These are phyloP conservation scores for Sylvia atricapilla DNA, from an alignment of 2,113 vertebrate genomes.

Conservation along the genomic window DNA sequence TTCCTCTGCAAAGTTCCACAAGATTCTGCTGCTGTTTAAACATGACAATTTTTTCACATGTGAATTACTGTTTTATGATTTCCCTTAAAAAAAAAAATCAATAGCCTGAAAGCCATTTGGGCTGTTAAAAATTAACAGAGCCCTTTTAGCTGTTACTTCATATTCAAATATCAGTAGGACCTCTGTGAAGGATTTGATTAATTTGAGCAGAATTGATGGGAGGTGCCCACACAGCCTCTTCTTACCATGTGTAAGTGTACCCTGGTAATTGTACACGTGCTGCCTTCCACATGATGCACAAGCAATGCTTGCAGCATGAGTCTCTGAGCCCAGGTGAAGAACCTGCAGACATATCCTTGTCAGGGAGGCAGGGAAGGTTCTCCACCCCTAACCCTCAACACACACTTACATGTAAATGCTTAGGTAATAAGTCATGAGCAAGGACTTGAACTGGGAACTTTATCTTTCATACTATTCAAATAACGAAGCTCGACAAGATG, in stretches of 20 bases:
- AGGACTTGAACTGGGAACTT: not conserved
- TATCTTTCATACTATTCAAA: not conserved
- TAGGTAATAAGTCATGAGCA: not conserved
- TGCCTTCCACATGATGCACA: not conserved
- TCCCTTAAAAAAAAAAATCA: not conserved
- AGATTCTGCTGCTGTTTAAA: not conserved
- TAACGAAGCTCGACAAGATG: not conserved
- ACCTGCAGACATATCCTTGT: not conserved
- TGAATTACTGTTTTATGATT: not conserved
- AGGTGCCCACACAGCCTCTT: not conserved
- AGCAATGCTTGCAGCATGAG: not conserved
- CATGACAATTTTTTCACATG: not conserved
- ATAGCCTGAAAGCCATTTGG: not conserved
- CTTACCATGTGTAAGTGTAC: not conserved
- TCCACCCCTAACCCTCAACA: not conserved
- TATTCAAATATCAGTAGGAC: not conserved
- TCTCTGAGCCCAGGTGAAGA: not conserved
- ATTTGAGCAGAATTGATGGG: not conserved
- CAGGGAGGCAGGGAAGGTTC: not conserved
- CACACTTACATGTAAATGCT: not conserved
- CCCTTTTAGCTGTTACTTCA: not conserved
- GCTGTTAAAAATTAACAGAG: not conserved
- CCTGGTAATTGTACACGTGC: fast-evolving
- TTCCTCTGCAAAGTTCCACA: not conserved
- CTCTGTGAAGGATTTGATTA: not conserved